Base-by-base conservation (phyloP, 2,888 invertebrate genomes). In the Achlya flavicornis region DNA sequence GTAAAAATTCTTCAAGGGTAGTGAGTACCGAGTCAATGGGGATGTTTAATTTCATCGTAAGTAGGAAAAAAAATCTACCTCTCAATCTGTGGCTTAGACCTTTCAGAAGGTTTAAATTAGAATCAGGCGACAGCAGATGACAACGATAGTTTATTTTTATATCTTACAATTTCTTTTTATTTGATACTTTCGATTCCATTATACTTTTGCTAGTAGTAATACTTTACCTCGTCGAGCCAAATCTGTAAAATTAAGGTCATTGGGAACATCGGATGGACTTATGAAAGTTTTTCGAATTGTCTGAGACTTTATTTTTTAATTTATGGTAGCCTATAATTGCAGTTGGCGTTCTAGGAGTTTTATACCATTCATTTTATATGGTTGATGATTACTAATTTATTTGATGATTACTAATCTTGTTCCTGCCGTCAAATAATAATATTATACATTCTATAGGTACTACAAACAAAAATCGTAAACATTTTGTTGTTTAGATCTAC, bases 211-310 rank as follows among this genome's bases (percentile, higher is more conserved):
- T 53, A 53, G 19, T 19, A 53, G 10, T 53, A 53, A 53, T 53
- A 53, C 19, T 19, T 19, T 19, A n/a, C 53, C 53, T 19, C 7
- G 1, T 19, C 3, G 7, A 53, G 10, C 53, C 48, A 14, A 48
- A 48, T 48, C 16, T 48, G 48, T 48, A 48, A 48, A 46, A 46
- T 14, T 48, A 48, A 46, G 53, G 53, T 19, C 53, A 53, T 19
- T 19, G 53, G 19, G 4, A 10, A 19, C 4, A 53, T 53, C 19
- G 53, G 16, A 53, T 53, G 8, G 14, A 53, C n/a, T 19, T 53
- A 19, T 53, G 53, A 53, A 41, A 12, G 41, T 12, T 41, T 12
- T 41, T 12, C 41, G 12, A 12, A 41, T 12, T 38, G 10, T 38
- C 38, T 41, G 41, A 41, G 41, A 3, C 41, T 11, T 7, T 41